Conservation (phyloP, 2,888 invertebrate genomes). For the Sicus ferrugineus region DNA sequence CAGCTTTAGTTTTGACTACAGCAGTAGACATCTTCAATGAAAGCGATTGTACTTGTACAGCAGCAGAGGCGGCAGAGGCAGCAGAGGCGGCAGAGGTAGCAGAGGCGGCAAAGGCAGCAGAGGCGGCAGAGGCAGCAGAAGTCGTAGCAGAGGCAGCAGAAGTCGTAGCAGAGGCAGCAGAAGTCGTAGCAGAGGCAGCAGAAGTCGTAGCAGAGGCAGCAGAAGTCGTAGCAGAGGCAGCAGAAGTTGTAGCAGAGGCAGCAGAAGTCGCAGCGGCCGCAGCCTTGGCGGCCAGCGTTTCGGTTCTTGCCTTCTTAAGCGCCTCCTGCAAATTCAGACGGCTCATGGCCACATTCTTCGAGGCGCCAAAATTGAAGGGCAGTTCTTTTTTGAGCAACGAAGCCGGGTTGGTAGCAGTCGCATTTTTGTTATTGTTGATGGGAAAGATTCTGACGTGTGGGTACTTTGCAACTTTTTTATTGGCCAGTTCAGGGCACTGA, state of each 20-base stretch:
- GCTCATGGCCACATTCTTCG: conserved; percentile 53
- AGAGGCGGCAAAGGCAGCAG: not conserved
- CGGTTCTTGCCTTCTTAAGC: conserved; percentile 56
- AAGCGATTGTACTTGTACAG: no score
- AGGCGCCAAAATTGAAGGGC: conserved; percentile 36
- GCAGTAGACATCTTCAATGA: no score
- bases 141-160: conserved; percentile 36
- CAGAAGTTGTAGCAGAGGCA: not conserved
- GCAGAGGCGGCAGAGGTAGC: not conserved
- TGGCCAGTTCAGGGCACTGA: conserved; percentile 12
- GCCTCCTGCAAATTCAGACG: conserved; percentile 60
- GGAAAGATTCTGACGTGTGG: not conserved
- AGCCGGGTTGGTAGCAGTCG: conserved; percentile 29
- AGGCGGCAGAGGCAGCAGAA: no score
- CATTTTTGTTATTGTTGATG: conserved; percentile 15
- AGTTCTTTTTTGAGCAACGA: not conserved
- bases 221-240: not conserved
- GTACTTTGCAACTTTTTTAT: not conserved
- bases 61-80: not conserved
- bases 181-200: not conserved
- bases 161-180: conserved; percentile 4
- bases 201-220: not conserved
- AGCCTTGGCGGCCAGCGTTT: conserved; percentile 39
- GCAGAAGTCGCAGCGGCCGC: conserved; percentile 35
- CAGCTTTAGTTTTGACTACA: not conserved